Conservation (phyloP, 37 sponge, comb jelly and placozoan species). For the Ianthella basta region DNA sequence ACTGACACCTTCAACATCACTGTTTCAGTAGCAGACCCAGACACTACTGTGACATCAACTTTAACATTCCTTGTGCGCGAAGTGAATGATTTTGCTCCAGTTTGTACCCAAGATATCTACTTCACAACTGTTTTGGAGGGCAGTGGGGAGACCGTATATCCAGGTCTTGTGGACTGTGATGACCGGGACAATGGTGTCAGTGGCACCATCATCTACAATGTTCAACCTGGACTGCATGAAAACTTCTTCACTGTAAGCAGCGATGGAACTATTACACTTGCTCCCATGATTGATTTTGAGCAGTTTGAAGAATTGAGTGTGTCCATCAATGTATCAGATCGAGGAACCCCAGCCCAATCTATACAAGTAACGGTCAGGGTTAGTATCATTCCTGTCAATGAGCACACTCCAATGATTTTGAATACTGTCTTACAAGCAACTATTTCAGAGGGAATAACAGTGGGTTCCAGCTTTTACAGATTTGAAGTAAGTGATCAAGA, state of each 20-base stretch:
- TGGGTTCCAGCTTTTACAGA: constrained; percentile 9
- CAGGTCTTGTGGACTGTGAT: background rate
- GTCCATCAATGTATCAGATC: constrained; percentile 6
- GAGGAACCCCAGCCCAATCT: background rate
- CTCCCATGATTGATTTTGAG: background rate
- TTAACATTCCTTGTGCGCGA: constrained; percentile 49
- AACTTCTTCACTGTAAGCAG: background rate
- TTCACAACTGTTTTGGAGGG: constrained; percentile 7
- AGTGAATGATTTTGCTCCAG: constrained; percentile 56
- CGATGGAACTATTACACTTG: background rate
- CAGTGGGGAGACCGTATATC: background rate
- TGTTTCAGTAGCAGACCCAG: constrained; percentile 50
- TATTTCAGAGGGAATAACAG: constrained; percentile 16
- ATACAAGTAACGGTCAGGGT: constrained; percentile 4
- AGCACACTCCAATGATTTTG: constrained; percentile 22
- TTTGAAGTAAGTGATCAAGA: constrained; percentile 20
- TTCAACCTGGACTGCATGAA: background rate
- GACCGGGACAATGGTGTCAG: constrained; percentile 5
- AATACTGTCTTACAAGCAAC: background rate
- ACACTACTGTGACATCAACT: constrained; percentile 10
- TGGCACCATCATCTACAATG: background rate
- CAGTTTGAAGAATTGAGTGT: background rate
- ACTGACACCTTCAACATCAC: constrained; percentile 37
- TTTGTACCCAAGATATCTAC: constrained; percentile 16
- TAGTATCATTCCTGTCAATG: constrained; percentile 24